phyloP scores from a whole-genome alignment of 2,797 vertebrate genomes.

The Streptopelia turtur region DNA sequence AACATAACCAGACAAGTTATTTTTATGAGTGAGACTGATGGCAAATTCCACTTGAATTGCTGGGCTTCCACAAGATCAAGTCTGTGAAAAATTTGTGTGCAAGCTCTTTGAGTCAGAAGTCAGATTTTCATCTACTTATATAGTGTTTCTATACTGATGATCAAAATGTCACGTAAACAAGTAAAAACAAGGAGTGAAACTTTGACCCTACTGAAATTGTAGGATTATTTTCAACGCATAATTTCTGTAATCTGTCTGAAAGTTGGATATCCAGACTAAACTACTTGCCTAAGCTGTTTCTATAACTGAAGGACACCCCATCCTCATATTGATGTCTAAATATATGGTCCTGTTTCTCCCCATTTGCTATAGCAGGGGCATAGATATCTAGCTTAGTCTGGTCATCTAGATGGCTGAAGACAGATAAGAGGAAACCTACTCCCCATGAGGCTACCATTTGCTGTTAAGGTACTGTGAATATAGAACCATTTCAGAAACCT shows the following conservation, averaged over 20 bases:
- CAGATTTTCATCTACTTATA: neutral
- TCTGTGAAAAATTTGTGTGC: neutral
- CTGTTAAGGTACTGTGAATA: neutral
- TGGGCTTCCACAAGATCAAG: neutral
- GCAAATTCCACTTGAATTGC: neutral
- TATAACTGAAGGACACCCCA: neutral
- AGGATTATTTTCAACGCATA: neutral
- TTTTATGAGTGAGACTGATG: neutral
- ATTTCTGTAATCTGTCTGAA: neutral
- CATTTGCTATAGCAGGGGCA: neutral
- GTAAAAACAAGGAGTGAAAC: neutral
- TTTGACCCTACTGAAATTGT: neutral
- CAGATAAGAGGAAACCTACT: neutral
- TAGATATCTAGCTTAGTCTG: neutral
- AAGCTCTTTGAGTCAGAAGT: neutral
- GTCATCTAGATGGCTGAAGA: neutral
- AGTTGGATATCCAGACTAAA: neutral
- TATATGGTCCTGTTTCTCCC: neutral
- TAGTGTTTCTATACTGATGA: neutral
- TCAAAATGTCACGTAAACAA: neutral
- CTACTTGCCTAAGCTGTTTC: neutral
- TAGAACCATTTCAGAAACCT: neutral
- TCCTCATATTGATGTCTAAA: neutral
- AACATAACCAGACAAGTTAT: neutral
- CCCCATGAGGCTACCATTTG: neutral